These are phyloP conservation scores for Melanotaenia parkinsoni DNA, from an alignment of 2,797 vertebrate genomes.

Conservation along the genomic window DNA sequence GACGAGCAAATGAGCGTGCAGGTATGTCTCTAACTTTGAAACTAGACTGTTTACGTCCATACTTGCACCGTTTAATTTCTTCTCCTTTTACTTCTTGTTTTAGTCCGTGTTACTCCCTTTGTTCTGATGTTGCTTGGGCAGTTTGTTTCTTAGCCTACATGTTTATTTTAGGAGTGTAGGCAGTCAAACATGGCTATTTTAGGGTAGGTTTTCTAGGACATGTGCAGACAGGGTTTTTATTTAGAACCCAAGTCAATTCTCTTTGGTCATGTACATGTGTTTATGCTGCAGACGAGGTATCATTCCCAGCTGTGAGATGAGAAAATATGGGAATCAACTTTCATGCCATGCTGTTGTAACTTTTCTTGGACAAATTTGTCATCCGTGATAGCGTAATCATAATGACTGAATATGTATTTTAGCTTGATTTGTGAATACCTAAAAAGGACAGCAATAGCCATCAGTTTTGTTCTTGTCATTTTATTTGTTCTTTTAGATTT, in stretches of 20 bases:
- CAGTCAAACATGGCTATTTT: constrained; percentile 57
- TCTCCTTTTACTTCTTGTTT: constrained; percentile 12
- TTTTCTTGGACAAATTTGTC: constrained; percentile 11
- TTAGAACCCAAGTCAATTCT: constrained; percentile 20
- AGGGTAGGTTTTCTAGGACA: constrained; percentile 53
- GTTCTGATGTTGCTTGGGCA: constrained; percentile 25
- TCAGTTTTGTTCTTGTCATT: neutral
- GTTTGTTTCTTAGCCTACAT: constrained; percentile 41
- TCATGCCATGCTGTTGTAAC: constrained; percentile 1
- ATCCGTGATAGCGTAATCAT: neutral
- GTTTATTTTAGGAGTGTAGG: constrained; percentile 40
- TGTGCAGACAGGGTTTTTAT: constrained; percentile 43
- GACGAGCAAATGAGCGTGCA: constrained; percentile 85
- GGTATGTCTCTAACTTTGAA: constrained; percentile 79
- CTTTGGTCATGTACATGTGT: constrained; percentile 23
- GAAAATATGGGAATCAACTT: constrained; percentile 1
- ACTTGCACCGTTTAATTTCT: constrained; percentile 8
- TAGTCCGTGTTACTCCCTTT: constrained; percentile 25
- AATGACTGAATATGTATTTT: constrained; percentile 6
- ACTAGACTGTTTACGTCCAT: constrained; percentile 24
- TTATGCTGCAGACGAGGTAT: neutral
- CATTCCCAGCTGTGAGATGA: neutral
- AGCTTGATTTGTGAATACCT: neutral
- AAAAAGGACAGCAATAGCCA: constrained; percentile 4
- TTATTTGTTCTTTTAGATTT: no score